These are phyloP conservation scores for Tinea semifulvella DNA, from an alignment of 2,888 invertebrate species.

Conservation along the genomic window DNA sequence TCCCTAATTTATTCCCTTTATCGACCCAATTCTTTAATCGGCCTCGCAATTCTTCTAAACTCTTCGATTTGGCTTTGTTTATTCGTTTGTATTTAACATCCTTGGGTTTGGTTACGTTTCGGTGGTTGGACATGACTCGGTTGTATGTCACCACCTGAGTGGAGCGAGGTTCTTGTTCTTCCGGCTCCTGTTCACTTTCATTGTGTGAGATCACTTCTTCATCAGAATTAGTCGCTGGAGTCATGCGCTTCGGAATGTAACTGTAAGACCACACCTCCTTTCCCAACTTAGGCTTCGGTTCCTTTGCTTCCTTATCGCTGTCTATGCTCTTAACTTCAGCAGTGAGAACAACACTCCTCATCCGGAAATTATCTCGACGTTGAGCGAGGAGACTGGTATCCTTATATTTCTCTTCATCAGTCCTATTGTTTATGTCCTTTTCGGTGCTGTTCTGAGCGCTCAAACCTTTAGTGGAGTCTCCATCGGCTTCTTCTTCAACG, in stretches of 20 bases:
- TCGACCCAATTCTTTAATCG: conserved; percentile 88
- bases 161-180: conserved; percentile 43
- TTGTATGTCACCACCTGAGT: conserved; percentile 80
- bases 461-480: conserved; percentile 60
- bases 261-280: conserved; percentile 57
- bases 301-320: conserved; percentile 44
- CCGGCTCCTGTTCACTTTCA: conserved; percentile 47
- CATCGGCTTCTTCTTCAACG: conserved; percentile 85
- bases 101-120: conserved; percentile 89
- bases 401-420: conserved; percentile 64
- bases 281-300: conserved; percentile 26
- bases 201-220: conserved; percentile 52
- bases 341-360: conserved; percentile 53
- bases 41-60: conserved; percentile 83
- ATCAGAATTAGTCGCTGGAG: conserved; percentile 48
- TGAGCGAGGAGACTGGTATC: conserved; percentile 58
- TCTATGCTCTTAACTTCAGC: conserved; percentile 57
- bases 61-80: conserved; percentile 90
- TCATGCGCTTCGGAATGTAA: conserved; percentile 61
- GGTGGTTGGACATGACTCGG: conserved; percentile 89
- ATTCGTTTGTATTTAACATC: conserved; percentile 92
- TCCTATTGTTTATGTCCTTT: conserved; percentile 53
- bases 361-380: conserved; percentile 57
- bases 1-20: conserved; percentile 75
- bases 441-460: conserved; percentile 62